These are phyloP conservation scores for Pristionchus entomophagus DNA, from an alignment of 2,888 invertebrate species.

Conservation along the genomic window DNA sequence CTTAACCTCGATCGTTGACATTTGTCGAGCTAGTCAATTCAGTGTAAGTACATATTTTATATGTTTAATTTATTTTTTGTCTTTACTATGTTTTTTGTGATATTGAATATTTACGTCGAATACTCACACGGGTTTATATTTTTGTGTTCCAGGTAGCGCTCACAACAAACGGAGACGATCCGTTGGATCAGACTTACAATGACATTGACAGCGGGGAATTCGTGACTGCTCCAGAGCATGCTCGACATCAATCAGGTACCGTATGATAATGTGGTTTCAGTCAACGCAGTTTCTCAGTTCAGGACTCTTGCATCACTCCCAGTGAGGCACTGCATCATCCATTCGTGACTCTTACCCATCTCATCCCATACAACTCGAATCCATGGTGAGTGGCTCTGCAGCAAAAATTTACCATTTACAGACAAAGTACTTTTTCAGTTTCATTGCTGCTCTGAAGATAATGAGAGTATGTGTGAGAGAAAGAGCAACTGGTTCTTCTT, in stretches of 20 bases:
- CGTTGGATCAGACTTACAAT: conserved; percentile 94
- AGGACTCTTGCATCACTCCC: conserved; percentile 94
- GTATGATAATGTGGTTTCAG: background rate
- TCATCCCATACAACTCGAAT: conserved; percentile 58
- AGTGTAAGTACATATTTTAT: background rate
- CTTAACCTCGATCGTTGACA: conserved; percentile 98
- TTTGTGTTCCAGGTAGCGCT: conserved; percentile 48
- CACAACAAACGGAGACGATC: conserved; percentile 86
- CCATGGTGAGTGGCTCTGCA: conserved; percentile 68
- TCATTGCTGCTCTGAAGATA: conserved; percentile 59
- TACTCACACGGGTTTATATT: too few relatives aligned
- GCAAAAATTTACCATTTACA: background rate
- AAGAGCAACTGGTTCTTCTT: conserved; percentile 12
- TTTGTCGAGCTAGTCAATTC: conserved; percentile 79
- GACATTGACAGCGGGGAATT: conserved; percentile 97
- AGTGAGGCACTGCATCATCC: conserved; percentile 70
- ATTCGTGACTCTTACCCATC: conserved; percentile 72
- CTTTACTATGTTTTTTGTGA: too few relatives aligned
- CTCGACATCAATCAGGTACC: conserved; percentile 92
- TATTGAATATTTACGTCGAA: too few relatives aligned
- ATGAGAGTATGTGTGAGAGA: conserved; percentile 70
- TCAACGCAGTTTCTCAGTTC: conserved; percentile 58
- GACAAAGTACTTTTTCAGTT: conserved; percentile 49
- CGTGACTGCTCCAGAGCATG: conserved; percentile 97
- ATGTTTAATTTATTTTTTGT: too few relatives aligned